Conservation (phyloP, 2,797 vertebrate species). For the Gallinago stenura region DNA sequence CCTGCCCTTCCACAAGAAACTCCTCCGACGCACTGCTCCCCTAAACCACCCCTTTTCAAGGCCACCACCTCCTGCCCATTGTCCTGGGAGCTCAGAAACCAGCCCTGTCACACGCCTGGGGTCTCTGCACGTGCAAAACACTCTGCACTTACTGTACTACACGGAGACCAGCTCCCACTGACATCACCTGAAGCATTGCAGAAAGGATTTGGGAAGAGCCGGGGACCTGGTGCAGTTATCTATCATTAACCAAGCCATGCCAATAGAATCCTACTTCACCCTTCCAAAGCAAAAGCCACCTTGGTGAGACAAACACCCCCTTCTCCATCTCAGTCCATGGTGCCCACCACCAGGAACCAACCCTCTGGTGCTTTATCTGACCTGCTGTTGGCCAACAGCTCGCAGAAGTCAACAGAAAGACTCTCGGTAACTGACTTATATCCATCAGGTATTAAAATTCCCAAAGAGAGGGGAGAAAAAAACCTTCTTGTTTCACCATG, state of each 20-base stretch:
- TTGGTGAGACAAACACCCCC: background rate
- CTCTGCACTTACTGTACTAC: rapidly evolving
- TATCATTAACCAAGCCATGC: background rate
- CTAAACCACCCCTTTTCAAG: background rate
- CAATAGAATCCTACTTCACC: background rate
- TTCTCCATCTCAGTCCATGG: background rate
- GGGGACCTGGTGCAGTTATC: background rate
- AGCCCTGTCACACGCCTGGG: background rate
- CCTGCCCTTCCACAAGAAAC: background rate
- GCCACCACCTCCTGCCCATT: background rate
- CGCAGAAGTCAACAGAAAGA: background rate
- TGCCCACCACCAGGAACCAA: background rate
- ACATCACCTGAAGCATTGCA: background rate
- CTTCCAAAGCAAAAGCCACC: background rate
- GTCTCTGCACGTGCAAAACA: background rate
- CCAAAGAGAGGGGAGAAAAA: too few species aligned
- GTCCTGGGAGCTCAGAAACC: rapidly evolving
- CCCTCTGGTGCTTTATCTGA: background rate
- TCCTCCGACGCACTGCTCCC: rapidly evolving
- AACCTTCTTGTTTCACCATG: too few species aligned
- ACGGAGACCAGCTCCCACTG: background rate
- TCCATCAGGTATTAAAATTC: background rate
- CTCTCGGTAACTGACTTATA: background rate
- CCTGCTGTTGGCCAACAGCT: background rate
- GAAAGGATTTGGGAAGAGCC: background rate